Percentiles rank a stretch among this genome's conserved stretches.
phyloP scores from a whole-genome alignment of 1,140 invertebrate genomes.

The Drosophila erecta region DNA sequence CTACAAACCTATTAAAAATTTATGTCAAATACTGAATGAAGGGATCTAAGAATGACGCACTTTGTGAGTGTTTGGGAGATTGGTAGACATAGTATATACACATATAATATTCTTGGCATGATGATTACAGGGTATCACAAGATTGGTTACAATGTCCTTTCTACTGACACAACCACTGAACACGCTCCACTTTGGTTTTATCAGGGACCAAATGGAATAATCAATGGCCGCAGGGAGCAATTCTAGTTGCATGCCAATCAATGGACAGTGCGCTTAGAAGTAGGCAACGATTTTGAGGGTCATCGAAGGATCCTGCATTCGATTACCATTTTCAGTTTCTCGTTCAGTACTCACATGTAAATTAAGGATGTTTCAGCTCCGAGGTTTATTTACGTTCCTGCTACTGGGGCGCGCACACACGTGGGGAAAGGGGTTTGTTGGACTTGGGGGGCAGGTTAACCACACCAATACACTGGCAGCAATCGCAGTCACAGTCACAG shows the following conservation, averaged over 20 bases:
- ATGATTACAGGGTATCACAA: background rate
- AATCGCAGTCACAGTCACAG: conserved; percentile 48
- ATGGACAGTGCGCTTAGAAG: conserved; percentile 45
- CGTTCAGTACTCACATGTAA: conserved; percentile 69
- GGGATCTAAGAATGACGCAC: too few relatives aligned
- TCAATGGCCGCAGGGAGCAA: conserved; percentile 52
- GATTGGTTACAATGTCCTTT: background rate
- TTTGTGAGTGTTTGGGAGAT: too few relatives aligned
- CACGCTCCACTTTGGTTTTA: conserved; percentile 65
- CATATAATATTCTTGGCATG: too few relatives aligned
- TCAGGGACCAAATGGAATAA: conserved; percentile 57
- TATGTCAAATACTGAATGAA: too few relatives aligned
- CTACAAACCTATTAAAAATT: too few relatives aligned
- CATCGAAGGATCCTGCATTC: conserved; percentile 39
- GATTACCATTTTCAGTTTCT: conserved; percentile 20
- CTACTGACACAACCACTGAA: conserved; percentile 24
- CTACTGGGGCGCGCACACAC: conserved; percentile 41
- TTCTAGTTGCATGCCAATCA: conserved; percentile 32
- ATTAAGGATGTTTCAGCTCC: conserved; percentile 47
- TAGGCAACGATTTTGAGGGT: conserved; percentile 48
- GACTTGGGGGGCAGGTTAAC: conserved; percentile 10
- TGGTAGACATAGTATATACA: too few relatives aligned
- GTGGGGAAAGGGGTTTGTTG: conserved; percentile 9
- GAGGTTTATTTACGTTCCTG: conserved; percentile 75
- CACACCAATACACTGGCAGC: conserved; percentile 62